Base-by-base conservation (phyloP, 2,797 vertebrate species). In the Apogon talboti region DNA sequence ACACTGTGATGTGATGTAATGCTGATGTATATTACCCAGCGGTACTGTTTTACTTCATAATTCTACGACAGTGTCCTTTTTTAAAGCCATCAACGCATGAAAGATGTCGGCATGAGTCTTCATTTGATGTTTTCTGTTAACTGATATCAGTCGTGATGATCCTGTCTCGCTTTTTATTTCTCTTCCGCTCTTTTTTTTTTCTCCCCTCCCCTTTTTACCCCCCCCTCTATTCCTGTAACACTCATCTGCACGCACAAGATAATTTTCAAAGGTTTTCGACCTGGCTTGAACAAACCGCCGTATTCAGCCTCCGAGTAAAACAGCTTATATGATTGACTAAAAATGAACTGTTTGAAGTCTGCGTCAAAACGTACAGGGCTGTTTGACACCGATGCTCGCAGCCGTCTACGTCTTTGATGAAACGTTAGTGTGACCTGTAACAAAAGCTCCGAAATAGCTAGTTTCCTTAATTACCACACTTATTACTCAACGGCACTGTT, bases 301-400 rank as follows among this genome's bases (percentile, higher is more conserved):
- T 73, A 62, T 71, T 63, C 48, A 43, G 13, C 63, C 77, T 78
- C 69, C 8, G 30, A 74, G 66, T 79, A 37, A 77, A 81, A 84
- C 66, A 52, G 71, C 65, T 83, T 72, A 66, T 65, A 44, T 51
- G 46, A 71, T 43, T 65, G 62, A 50, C 66, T 71, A 62, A 86
- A 82, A 76, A 76, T 43, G 59, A 74, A 66, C 43, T 11, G 67
- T 76, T 85, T 89, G 77, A 85, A 82, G 78, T 78, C 69, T 50
- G 57, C 66, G 38, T 78, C 48, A 57, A 76, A 79, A 71, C 74
- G 61, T 49, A 24, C 21, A 3, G 21, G 61, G 64, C 66, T 57
- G 51, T 73, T 69, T 80, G 68, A 83, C 69, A 61, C 49, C 0
- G 55, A 56, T 42, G 63, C 49, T 72, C 59, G 15, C 58, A 70